Percentiles rank a stretch among this genome's conserved stretches.
Conservation (phyloP, 2,113 vertebrate genomes). For the Daphoenositta chrysoptera region DNA sequence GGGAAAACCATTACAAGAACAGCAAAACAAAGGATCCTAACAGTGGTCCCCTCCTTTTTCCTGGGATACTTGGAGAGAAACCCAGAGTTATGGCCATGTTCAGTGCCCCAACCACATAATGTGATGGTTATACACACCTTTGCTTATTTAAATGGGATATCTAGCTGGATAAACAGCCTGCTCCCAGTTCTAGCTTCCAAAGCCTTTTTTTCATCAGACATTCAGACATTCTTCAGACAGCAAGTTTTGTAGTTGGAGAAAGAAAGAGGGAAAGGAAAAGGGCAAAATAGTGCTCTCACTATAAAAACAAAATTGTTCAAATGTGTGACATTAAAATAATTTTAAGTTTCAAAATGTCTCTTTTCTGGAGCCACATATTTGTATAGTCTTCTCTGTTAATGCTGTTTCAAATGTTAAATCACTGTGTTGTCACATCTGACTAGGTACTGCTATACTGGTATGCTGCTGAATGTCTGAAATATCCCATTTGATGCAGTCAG, state of each 20-base stretch:
- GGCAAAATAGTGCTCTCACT: background rate
- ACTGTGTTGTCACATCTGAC: background rate
- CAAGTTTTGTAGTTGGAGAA: background rate
- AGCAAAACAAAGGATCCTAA: background rate
- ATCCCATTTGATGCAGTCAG: background rate
- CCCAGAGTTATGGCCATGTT: background rate
- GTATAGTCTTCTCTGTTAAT: background rate
- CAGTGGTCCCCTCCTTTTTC: background rate
- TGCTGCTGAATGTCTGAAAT: background rate
- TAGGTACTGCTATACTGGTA: background rate
- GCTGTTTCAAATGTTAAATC: background rate
- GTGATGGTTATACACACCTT: background rate
- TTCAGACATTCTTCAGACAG: background rate
- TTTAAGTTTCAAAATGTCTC: background rate
- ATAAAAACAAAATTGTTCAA: background rate
- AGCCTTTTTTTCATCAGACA: background rate
- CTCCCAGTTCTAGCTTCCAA: background rate
- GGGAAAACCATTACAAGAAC: background rate
- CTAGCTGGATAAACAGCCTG: background rate
- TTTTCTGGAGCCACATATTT: background rate
- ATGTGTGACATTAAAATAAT: background rate
- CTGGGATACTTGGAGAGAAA: background rate
- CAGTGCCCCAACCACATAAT: background rate
- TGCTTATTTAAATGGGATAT: background rate
- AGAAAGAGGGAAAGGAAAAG: background rate